phyloP scores from a whole-genome alignment of 2,888 invertebrate species.

The Rotaria magnacalcarata region DNA sequence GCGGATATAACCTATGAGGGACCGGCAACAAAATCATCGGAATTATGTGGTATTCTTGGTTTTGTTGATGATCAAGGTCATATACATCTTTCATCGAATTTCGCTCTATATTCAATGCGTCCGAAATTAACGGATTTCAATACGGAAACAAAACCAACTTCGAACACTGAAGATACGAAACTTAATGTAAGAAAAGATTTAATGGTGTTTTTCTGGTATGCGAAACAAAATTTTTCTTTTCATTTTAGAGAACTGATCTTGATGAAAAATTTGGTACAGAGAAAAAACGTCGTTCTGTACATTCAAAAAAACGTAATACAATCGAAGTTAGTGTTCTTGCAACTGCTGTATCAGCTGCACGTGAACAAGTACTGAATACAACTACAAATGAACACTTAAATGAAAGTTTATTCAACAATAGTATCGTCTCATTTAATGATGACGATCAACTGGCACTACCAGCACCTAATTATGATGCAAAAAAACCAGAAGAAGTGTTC shows the following conservation, averaged over 20 bases:
- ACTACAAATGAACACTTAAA: not conserved
- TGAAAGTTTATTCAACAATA: not conserved
- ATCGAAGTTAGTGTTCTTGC: not conserved
- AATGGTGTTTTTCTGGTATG: no score
- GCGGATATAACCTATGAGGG: slow-evolving; percentile 24
- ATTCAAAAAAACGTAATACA: slow-evolving; percentile 19
- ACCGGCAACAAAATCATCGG: not conserved
- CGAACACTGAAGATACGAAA: not conserved
- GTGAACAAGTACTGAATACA: not conserved
- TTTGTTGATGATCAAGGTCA: slow-evolving; percentile 33
- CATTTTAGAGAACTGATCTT: not conserved
- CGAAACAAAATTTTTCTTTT: not conserved
- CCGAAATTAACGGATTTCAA: slow-evolving; percentile 13
- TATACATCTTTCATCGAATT: slow-evolving; percentile 24
- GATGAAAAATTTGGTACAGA: slow-evolving; percentile 25
- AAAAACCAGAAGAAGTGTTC: slow-evolving; percentile 11
- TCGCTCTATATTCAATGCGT: not conserved
- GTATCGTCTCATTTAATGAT: not conserved
- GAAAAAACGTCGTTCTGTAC: slow-evolving; percentile 31
- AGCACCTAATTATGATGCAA: not conserved
- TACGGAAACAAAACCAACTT: not conserved
- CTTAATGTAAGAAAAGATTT: not conserved
- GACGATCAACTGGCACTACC: not conserved
- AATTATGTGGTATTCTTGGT: slow-evolving; percentile 23
- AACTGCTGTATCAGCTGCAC: slow-evolving; percentile 30